Evolutionary conservation across 2,797 vertebrate genomes (phyloP), one percentile per base, ranked within the genome.

Genomic region (Orientallactaga sibirica): DNA sequence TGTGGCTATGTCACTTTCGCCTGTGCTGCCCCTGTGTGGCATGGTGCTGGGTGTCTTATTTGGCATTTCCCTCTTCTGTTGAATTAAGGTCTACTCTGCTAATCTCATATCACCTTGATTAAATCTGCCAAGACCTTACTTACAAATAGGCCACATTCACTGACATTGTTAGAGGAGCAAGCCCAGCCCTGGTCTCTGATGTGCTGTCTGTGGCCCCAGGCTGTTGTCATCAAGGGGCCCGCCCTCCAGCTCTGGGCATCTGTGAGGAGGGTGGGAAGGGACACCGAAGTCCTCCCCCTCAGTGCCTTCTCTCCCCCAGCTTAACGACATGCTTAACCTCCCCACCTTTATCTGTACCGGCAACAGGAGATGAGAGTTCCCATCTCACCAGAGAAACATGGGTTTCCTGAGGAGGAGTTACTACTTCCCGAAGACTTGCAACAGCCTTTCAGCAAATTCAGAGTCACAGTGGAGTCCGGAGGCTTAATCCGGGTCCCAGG

Each of bases 1-100:
- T 58, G 9, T 2, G 19, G 18, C 68, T 4, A 5, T 2, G 0
- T 41, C 58, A 5, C 58, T 48, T 14, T 29, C 14, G 0, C 18
- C n/a, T 41, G 58, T 22, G 19, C 41, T 5, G 3, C 33, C 0
- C 29, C 29, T 43, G 3, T 12, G 0, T 0, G 14, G 10, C 1
- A 0, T 20, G n/a, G 3, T 24, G 20, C n/a, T 22, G 5, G 8
- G 27, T 2, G 2, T 16, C 52, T 52, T 61, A 19, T 2, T 0
- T 2, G 7, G 24, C 2, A 0, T n/a, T 80, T 29, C 16, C 64
- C 37, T 84, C 55, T 29, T 70, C 86, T 61, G 22, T 12, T 41
- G 41, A 33, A 37, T 22, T 29, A 33, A 5, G 29, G 7, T 7
- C 52, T 48, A 48, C 55, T 16, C 12, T 20, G 9, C 15, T 7